These are phyloP conservation scores for Peromyscus leucopus DNA, from an alignment of 2,113 vertebrate genomes.

Conservation along the genomic window DNA sequence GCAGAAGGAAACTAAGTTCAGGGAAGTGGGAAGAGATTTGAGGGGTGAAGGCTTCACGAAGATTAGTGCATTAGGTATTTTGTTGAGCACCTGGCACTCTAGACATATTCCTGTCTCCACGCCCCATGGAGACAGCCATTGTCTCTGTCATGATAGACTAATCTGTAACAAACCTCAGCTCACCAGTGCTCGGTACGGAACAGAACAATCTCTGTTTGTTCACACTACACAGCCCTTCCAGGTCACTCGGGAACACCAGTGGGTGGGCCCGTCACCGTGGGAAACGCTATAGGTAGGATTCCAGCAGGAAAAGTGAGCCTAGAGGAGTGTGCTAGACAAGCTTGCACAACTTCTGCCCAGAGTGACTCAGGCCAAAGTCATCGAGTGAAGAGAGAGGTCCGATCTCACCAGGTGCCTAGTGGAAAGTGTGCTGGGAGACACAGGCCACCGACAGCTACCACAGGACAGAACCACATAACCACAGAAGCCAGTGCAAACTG, in stretches of 20 bases:
- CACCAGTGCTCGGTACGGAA: neutral
- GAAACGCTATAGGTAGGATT: neutral
- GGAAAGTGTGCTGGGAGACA: neutral
- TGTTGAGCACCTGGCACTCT: neutral
- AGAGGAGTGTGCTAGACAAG: neutral
- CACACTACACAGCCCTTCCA: neutral
- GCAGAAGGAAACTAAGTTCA: neutral
- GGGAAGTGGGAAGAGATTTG: constrained; percentile 24
- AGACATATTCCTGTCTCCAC: neutral
- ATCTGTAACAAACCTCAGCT: neutral
- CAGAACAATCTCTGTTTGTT: neutral
- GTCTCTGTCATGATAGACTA: neutral
- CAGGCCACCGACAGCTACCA: neutral
- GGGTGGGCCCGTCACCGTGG: neutral
- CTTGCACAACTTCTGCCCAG: neutral
- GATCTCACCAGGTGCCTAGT: neutral
- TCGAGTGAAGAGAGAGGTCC: neutral
- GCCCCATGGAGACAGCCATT: neutral
- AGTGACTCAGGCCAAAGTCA: constrained; percentile 4
- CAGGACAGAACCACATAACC: neutral
- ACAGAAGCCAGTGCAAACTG: neutral
- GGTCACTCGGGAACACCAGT: neutral
- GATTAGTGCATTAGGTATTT: constrained; percentile 8
- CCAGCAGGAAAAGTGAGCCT: neutral
- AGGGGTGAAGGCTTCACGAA: neutral